Evolutionary conservation across 2,888 invertebrate species (phyloP).

Genomic region (Anarsia innoxiella): DNA sequence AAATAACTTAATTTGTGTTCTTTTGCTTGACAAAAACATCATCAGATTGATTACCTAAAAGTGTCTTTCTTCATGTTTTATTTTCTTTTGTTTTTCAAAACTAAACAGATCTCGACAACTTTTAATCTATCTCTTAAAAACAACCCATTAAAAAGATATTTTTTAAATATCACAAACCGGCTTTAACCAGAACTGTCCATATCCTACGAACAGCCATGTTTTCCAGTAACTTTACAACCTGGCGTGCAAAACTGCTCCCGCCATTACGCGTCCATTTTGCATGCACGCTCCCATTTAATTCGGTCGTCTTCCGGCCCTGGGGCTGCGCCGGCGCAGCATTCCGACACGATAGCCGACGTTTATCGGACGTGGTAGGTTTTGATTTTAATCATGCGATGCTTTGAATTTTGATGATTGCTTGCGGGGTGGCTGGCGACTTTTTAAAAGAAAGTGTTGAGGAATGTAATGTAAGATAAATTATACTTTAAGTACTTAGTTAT

Average conservation of each 20-base stretch:
- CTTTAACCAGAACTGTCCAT: conserved; percentile 7
- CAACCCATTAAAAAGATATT: neutral
- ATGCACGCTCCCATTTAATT: conserved; percentile 46
- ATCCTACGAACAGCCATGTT: conserved; percentile 4
- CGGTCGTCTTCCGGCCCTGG: conserved; percentile 51
- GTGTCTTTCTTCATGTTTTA: too few species aligned
- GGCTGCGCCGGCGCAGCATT: conserved; percentile 38
- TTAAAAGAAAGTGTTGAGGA: too few species aligned
- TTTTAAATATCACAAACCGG: neutral
- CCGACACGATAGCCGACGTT: conserved; percentile 35
- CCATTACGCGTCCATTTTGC: conserved; percentile 51
- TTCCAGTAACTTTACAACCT: conserved; percentile 3
- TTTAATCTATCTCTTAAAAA: too few species aligned
- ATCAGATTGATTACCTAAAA: too few species aligned
- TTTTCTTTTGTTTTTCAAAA: neutral
- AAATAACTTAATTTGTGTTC: too few species aligned
- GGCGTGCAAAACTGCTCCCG: conserved; percentile 29
- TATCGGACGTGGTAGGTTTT: neutral
- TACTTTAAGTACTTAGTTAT: too few species aligned
- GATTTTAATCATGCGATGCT: neutral
- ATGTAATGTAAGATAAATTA: too few species aligned
- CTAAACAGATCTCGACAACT: neutral
- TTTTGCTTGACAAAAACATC: too few species aligned
- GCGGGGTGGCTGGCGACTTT: too few species aligned
- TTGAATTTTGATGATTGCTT: neutral